Base-by-base conservation (phyloP, 2,888 invertebrate species). In the Cephus runcator region DNA sequence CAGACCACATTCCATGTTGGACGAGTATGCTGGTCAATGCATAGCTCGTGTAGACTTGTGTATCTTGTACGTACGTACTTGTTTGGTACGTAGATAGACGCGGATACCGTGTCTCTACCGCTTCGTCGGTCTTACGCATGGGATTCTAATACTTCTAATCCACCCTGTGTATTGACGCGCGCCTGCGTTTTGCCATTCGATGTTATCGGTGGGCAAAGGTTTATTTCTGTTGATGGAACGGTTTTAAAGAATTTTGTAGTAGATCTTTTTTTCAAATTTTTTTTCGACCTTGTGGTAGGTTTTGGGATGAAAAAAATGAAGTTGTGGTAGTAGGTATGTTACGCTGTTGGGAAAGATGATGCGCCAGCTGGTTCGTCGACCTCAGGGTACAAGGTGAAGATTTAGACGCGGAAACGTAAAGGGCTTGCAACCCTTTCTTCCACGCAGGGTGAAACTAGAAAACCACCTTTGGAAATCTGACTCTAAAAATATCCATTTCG, bases 1-100 rank as follows among this genome's bases (percentile, higher is more conserved):
- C 89, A 86, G 90, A 89, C 90, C 90, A 89, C 91, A 91, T 91
- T 91, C 91, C 91, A 88, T 86, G 86, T 89, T 87, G 85, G 86
- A 88, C 87, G 87, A 88, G 87, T 85, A 86, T 87, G 85, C 87
- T 85, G 86, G 86, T 84, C 86, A 84, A 87, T 85, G 84, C 87
- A 86, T 85, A 84, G 85, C 84, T 83, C 82, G 81, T 82, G 81
- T 83, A 83, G 81, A 82, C 81, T 56, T 56, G 56, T 56, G 56
- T 56, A 56, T 56, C 56, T 56, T 56, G 83, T 80, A 79, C 77
- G 78, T 79, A 83, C 81, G 79, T 78, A 80, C 81, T 79, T 31
- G 69, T 33, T 69, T 69, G 15, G 69, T 69, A 69, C 33, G 33
- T 69, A 69, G 30, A 69, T 69, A 69, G 30, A 69, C 15, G 40